Conservation (phyloP, 2,888 invertebrate species). For the Orchestes rusci region DNA sequence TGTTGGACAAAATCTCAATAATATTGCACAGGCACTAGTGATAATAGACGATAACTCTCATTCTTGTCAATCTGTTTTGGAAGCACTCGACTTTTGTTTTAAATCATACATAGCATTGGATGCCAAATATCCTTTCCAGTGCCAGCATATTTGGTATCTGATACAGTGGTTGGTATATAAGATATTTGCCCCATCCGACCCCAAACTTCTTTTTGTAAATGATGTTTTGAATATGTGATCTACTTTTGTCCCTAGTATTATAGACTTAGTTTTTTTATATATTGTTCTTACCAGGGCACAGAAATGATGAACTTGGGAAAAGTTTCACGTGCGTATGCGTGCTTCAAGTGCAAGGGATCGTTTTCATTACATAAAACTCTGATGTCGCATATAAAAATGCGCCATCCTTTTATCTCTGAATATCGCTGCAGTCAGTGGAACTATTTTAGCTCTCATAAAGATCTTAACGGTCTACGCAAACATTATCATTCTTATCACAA, state of each 20-base stretch:
- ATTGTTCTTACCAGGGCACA: not conserved
- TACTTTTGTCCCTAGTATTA: no score
- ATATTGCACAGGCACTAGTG: slow-evolving; percentile 12
- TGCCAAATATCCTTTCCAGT: slow-evolving; percentile 12
- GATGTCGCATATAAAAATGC: not conserved
- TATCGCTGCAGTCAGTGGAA: not conserved
- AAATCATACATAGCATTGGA: slow-evolving; percentile 10
- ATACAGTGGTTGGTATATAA: slow-evolving; percentile 6
- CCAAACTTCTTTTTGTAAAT: slow-evolving; percentile 1
- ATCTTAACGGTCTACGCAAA: not conserved
- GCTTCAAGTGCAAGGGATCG: not conserved
- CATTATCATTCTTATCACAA: not conserved
- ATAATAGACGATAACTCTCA: slow-evolving; percentile 8
- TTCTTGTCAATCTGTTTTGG: slow-evolving; percentile 9
- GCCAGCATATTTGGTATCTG: slow-evolving; percentile 12
- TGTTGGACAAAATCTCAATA: slow-evolving; percentile 16
- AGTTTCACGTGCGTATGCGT: not conserved
- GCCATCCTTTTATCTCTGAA: not conserved
- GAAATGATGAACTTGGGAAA: not conserved
- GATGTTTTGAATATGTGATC: not conserved
- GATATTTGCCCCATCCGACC: not conserved
- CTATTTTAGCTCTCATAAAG: not conserved
- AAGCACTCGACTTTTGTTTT: slow-evolving; percentile 16
- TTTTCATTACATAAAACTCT: slow-evolving; percentile 1
- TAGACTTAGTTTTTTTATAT: no score